Base-by-base conservation (phyloP, 2,797 vertebrate species). In the Buphagus erythrorhynchus region DNA sequence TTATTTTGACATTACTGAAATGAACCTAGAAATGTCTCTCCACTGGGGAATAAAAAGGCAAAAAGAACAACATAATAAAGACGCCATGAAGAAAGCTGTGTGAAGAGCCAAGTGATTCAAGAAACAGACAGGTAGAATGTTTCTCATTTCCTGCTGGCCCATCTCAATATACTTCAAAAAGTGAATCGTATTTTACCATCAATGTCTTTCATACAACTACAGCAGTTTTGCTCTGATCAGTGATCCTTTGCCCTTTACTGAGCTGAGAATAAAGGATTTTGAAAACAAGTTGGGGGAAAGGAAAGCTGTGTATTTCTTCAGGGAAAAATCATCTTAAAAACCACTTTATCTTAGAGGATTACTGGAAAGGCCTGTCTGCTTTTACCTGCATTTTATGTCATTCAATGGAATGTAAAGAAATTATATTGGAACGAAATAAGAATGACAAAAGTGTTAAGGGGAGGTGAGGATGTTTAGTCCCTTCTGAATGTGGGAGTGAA, bases 1-100 rank as follows among this genome's bases (percentile, higher is more conserved):
- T 97, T 97, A 97, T 98, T 98, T 98, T 98, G 97, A 97, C 96
- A 57, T 97, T 88, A 96, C 94, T 95, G 95, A 98, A 97, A 96
- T 96, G 87, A 97, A 81, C 90, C 90, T 93, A 88, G 94, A 98
- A 96, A 96, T 97, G 93, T 89, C 86, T 96, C 79, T 88, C 35
- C 91, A 16, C 89, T 67, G 46, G 96, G 96, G 95, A 94, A 94
- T 90, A 96, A 76, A 92, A 97, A 94, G 68, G 81, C 79, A 94
- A 93, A 96, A 90, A 86, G 79, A 93, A 62, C 78, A 97, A 92
- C 57, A 63, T 95, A 91, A 97, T 97, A 94, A 95, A 94, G 88
- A 86, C 74, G 43, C 95, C 90, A 77, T 19, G 79, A 95, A 88
- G 96, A 87, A 93, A 86, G 93, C 84, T 86, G 85, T 92, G 71